Base-by-base conservation (phyloP, 2,888 invertebrate genomes). In the Frankliniella fusca region DNA sequence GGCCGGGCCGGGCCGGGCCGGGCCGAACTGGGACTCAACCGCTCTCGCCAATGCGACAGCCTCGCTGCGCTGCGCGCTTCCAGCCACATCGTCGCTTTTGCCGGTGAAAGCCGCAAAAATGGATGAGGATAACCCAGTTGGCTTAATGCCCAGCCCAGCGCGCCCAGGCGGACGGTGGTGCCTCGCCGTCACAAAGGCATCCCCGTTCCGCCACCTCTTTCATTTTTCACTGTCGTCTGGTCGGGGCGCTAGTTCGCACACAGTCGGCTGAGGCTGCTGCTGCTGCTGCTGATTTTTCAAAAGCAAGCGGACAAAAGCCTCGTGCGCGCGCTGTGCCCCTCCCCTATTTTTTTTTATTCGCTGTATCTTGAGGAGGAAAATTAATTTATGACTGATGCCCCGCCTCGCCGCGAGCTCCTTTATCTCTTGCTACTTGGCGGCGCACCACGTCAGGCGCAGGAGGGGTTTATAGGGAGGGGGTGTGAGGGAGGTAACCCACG, bases 141-240 rank as follows among this genome's bases (percentile, higher is more conserved):
- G 70, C 70, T 61, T 61, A 61, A 61, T 61, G 61, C 61, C 61
- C 20, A 61, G 61, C 61, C 18, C 11, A n/a, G 61, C 61, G 1
- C 54, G 8, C 1, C 12, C 15, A 10, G 61, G 61, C 61, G 3
- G 15, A 18, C 38, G 38, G 38, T 5, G 38, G 38, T 38, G 61
- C 61, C 61, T 11, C 18, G n/a, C 27, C 70, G 70, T 76, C 70
- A 76, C 70, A 76, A 76, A 76, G 70, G 70, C 70, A 27, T 23
- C 70, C 1, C 70, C 23, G 27, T 23, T 11, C 70, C 27, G 70
- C 70, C 70, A 76, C 70, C 70, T 76, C 70, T 12, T 76, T 23
- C 70, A 76, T 76, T 76, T 76, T 76, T 76, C 70, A 76, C 70
- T 76, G 70, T 76, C 70, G 70, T 76, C 70, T 76, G 38, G 38